Evolutionary conservation across 2,888 invertebrate species (phyloP).

Genomic region (Electrophaes corylata): DNA sequence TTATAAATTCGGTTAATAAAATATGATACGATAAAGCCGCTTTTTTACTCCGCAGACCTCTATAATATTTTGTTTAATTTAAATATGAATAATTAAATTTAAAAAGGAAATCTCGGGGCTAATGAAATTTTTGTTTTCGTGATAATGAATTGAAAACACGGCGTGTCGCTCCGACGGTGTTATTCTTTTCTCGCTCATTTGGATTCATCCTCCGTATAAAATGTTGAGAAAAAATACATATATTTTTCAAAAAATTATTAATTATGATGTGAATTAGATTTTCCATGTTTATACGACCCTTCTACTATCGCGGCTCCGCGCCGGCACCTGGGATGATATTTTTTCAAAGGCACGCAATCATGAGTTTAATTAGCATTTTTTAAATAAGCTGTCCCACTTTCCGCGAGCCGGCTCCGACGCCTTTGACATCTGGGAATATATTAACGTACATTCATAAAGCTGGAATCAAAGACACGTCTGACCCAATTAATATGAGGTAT

Average conservation of each 20-base stretch:
- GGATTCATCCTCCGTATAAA: slow-evolving; percentile 73
- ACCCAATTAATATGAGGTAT: slow-evolving; percentile 25
- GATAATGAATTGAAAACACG: slow-evolving; percentile 85
- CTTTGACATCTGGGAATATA: slow-evolving; percentile 36
- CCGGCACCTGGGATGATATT: slow-evolving; percentile 50
- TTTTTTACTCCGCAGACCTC: slow-evolving; percentile 70
- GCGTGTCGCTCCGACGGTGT: slow-evolving; percentile 69
- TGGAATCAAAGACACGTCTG: slow-evolving; percentile 28
- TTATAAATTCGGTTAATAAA: slow-evolving; percentile 84
- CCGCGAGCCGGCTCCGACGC: slow-evolving; percentile 22
- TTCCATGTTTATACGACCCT: slow-evolving; percentile 68
- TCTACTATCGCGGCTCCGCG: slow-evolving; percentile 53
- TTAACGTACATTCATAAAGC: slow-evolving; percentile 31
- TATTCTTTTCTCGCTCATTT: slow-evolving; percentile 81
- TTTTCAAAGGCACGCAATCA: slow-evolving; percentile 54
- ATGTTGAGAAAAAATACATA: slow-evolving; percentile 55
- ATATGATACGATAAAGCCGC: slow-evolving; percentile 83
- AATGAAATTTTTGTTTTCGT: slow-evolving; percentile 84
- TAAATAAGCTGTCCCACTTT: slow-evolving; percentile 44
- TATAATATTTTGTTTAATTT: slow-evolving; percentile 85
- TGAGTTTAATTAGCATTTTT: slow-evolving; percentile 55
- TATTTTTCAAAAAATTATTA: slow-evolving; percentile 69
- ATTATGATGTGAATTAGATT: slow-evolving; percentile 67
- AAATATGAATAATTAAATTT: slow-evolving; percentile 84
- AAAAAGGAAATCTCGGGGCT: slow-evolving; percentile 82